Conservation (phyloP, 2,113 vertebrate species). For the Piprites chloris region DNA sequence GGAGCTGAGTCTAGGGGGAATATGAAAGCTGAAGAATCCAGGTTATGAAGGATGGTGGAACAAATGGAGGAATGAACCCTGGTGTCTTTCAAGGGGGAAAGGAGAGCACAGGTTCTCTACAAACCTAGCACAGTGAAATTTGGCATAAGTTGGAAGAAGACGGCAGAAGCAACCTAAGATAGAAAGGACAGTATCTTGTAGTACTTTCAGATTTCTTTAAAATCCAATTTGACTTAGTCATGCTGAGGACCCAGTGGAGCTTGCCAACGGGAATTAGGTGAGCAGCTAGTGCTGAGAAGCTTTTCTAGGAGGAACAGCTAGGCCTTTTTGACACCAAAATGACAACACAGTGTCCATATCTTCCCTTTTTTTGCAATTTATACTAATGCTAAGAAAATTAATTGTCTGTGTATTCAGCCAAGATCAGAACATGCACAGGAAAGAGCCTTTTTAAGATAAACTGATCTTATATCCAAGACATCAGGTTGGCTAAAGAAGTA, state of each 20-base stretch:
- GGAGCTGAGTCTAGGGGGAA: background rate
- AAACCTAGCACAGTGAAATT: background rate
- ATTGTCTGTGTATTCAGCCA: background rate
- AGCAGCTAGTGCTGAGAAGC: background rate
- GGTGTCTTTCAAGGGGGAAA: background rate
- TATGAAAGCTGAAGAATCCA: background rate
- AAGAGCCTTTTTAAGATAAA: background rate
- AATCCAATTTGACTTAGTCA: background rate
- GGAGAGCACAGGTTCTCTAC: background rate
- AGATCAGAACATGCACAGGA: background rate
- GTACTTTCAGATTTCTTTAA: background rate
- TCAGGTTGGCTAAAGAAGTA: background rate
- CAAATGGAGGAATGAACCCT: background rate
- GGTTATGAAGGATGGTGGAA: background rate
- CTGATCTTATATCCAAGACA: background rate
- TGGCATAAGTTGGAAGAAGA: background rate
- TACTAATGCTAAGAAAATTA: background rate
- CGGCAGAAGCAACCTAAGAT: background rate
- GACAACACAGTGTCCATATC: fast-evolving
- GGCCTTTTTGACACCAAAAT: background rate
- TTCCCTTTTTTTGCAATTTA: background rate
- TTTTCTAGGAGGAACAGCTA: background rate
- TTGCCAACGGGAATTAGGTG: background rate
- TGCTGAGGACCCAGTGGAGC: background rate
- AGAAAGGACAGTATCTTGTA: background rate